Evolutionary conservation across 1,140 invertebrate species (phyloP), one percentile per base, ranked within the genome.

Genomic region (Alviniconcha marisindica): DNA sequence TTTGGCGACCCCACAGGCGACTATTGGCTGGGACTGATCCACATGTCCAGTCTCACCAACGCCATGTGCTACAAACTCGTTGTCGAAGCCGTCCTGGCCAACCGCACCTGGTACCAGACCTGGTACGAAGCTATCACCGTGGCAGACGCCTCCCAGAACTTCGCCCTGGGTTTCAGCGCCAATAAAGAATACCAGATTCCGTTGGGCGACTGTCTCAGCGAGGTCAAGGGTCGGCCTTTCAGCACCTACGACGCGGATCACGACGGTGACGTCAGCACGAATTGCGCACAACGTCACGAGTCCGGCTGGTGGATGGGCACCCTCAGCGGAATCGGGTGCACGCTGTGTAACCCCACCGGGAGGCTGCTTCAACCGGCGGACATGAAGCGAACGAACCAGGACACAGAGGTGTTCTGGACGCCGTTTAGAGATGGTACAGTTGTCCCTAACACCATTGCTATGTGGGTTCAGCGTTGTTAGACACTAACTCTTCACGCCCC

Each of bases 231-330:
- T 7, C 31, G 44, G 4, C 48, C 60, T 10, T 84, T 84, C 83
- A 79, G 77, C 77, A 80, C 83, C 44, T 80, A 84, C n/a, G 83
- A 84, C 74, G 66, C 42, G 18, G 83, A 84, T n/a, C 60, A 80
- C 66, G 83, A 84, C 28, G 82, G 33, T 38, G 60, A 84, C 66
- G 44, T 15, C 28, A 31, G 2, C 42, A 31, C 7, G 4, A 84
- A 51, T 54, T 84, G 83, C 54, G 63, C 83, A 24, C 24, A 38
- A 33, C 77, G 54, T 38, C 77, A 84, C n/a, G 24, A 54, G 2
- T 44, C 60, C 18, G 83, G 63, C 2, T 84, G 83, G 83, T 84
- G 83, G 83, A 78, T 84, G 18, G 44, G 7, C 44, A n/a, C n/a
- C n/a, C n/a, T n/a, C n/a, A n/a, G n/a, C n/a, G n/a, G n/a, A n/a